Conservation (phyloP, 1,140 invertebrate genomes). For the Lordiphosa mommai region DNA sequence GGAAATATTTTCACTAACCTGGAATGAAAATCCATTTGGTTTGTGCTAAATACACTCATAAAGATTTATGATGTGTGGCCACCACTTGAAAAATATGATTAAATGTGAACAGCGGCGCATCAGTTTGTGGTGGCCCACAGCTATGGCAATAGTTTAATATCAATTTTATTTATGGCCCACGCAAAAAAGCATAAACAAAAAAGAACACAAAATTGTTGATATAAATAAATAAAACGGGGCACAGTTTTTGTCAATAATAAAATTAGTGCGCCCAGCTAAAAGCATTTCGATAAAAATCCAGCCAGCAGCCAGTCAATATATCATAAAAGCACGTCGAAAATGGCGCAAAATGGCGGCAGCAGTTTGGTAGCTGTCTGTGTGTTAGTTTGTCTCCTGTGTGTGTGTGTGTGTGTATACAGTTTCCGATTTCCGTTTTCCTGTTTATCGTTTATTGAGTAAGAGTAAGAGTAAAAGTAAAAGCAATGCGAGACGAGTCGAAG, state of each 20-base stretch:
- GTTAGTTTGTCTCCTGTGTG: conserved; percentile 1
- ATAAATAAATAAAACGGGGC: conserved; percentile 22
- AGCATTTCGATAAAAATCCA: conserved; percentile 51
- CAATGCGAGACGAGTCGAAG: conserved; percentile 26
- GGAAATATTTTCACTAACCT: conserved; percentile 14
- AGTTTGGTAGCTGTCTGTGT: neutral
- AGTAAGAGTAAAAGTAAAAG: conserved; percentile 65
- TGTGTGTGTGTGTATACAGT: conserved; percentile 63
- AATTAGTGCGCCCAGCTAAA: conserved; percentile 66
- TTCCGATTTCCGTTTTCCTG: conserved; percentile 77
- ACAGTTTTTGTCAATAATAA: conserved; percentile 56
- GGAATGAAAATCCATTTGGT: conserved; percentile 50
- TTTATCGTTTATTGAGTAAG: conserved; percentile 75
- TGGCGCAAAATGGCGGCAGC: conserved; percentile 37
- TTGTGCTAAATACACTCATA: conserved; percentile 42
- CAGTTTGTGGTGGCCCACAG: conserved; percentile 23
- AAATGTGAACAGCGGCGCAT: conserved; percentile 14
- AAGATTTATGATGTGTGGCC: conserved; percentile 31
- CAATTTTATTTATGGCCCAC: conserved; percentile 43
- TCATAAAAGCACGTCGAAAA: conserved; percentile 72
- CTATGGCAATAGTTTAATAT: conserved; percentile 28
- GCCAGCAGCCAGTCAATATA: conserved; percentile 62
- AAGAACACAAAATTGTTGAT: neutral
- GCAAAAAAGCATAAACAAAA: neutral
- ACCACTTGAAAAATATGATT: conserved; percentile 31